Evolutionary conservation across 2,888 invertebrate genomes (phyloP).

Genomic region (Flabesymbios commensalis): DNA sequence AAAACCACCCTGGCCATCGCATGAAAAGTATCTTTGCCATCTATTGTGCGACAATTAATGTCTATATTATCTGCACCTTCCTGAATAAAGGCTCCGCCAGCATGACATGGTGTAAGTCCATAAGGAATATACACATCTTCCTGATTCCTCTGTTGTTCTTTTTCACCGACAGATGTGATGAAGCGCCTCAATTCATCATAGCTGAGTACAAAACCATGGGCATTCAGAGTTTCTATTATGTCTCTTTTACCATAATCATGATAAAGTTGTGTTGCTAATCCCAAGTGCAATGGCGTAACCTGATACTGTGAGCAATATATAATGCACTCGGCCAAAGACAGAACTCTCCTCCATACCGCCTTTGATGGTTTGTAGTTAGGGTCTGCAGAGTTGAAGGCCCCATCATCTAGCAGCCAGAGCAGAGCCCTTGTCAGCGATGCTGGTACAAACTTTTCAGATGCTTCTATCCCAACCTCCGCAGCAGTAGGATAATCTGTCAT

Average conservation of each 20-base stretch:
- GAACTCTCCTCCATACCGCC: background rate
- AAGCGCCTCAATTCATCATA: background rate
- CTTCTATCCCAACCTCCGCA: background rate
- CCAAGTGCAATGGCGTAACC: background rate
- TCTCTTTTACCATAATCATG: slow-evolving; percentile 1
- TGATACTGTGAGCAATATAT: background rate
- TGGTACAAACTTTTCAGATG: background rate
- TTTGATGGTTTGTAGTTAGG: background rate
- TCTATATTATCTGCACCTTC: too few relatives aligned
- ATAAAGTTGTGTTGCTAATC: background rate
- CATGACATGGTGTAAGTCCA: too few relatives aligned
- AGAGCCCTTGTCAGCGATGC: background rate
- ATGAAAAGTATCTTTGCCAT: too few relatives aligned
- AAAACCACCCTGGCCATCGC: too few relatives aligned
- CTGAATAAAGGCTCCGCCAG: too few relatives aligned
- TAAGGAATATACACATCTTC: background rate
- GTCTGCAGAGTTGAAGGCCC: background rate
- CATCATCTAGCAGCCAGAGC: background rate
- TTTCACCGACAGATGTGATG: background rate
- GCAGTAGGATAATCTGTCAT: background rate
- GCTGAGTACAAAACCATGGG: background rate
- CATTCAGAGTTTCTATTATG: background rate
- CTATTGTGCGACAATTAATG: too few relatives aligned
- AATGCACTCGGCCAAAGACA: background rate
- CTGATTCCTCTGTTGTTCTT: background rate